Conservation (phyloP, 2,113 vertebrate genomes). For the Pelodiscus sinensis region DNA sequence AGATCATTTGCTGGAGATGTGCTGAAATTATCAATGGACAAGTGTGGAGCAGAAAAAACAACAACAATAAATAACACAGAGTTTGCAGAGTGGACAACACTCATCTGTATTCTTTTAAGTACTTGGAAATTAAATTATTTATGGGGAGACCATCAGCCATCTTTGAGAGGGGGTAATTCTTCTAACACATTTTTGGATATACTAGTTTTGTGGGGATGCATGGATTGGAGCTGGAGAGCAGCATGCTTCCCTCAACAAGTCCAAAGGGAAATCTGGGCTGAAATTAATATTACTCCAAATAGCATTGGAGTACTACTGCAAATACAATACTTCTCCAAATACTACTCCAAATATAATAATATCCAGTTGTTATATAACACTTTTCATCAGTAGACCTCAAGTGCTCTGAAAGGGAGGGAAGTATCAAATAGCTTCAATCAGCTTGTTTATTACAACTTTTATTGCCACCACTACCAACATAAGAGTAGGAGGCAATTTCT, state of each 20-base stretch:
- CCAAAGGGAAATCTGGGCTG: not conserved
- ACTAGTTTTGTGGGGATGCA: not conserved
- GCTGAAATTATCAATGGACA: slow-evolving; percentile 9
- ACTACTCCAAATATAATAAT: not conserved
- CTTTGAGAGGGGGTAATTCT: not conserved
- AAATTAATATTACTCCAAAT: not conserved
- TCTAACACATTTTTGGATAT: not conserved
- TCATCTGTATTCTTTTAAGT: not conserved
- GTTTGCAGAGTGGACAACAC: not conserved
- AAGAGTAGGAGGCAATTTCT: not conserved
- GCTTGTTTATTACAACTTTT: not conserved
- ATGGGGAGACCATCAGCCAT: not conserved
- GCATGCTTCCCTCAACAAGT: not conserved
- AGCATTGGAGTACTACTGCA: not conserved
- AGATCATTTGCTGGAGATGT: slow-evolving; percentile 11
- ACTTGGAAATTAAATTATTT: not conserved
- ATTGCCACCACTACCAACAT: not conserved
- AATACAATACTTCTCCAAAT: not conserved
- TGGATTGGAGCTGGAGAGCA: not conserved
- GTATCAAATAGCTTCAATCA: not conserved
- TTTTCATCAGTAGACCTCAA: not conserved
- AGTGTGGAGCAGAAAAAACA: not conserved
- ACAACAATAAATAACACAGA: not conserved
- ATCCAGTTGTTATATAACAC: not conserved
- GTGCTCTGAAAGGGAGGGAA: rapidly evolving